Evolutionary conservation across 2,888 invertebrate species (phyloP).

Genomic region (Phyto melanocephala): DNA sequence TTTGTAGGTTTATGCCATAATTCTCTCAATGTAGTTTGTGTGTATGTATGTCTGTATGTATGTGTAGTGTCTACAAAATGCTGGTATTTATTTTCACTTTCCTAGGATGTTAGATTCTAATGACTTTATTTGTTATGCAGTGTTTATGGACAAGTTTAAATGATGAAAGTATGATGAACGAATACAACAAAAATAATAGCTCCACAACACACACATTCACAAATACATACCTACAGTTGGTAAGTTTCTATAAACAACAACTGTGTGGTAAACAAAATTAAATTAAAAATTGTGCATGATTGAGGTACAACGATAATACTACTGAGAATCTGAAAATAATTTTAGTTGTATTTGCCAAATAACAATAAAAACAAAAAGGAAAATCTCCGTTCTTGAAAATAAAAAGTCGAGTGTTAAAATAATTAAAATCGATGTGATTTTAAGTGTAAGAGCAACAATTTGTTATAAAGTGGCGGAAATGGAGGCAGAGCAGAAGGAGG

Average conservation of each 20-base stretch:
- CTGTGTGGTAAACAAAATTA: constrained; percentile 31
- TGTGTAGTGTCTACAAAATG: background rate
- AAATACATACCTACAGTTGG: background rate
- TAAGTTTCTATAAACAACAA: constrained; percentile 13
- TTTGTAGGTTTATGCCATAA: no score
- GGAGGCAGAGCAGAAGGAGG: background rate
- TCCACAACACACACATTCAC: background rate
- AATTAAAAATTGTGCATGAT: constrained; percentile 45
- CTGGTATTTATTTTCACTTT: constrained; percentile 57
- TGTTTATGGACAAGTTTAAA: constrained; percentile 45
- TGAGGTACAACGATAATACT: constrained; percentile 28
- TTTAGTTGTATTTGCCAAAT: background rate
- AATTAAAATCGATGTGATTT: background rate
- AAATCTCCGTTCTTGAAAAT: constrained; percentile 1
- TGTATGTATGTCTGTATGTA: background rate
- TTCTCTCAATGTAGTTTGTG: background rate
- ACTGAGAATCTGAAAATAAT: constrained; percentile 12
- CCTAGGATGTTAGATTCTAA: constrained; percentile 47
- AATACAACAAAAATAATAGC: background rate
- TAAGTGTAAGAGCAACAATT: background rate
- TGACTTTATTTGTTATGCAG: constrained; percentile 57
- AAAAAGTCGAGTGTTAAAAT: constrained; percentile 25
- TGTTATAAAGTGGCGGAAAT: background rate
- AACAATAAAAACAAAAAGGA: background rate
- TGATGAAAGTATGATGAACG: constrained; percentile 29